Evolutionary conservation across 2,797 vertebrate genomes (phyloP), one percentile per base, ranked within the genome.

Genomic region (Mus spretus): DNA sequence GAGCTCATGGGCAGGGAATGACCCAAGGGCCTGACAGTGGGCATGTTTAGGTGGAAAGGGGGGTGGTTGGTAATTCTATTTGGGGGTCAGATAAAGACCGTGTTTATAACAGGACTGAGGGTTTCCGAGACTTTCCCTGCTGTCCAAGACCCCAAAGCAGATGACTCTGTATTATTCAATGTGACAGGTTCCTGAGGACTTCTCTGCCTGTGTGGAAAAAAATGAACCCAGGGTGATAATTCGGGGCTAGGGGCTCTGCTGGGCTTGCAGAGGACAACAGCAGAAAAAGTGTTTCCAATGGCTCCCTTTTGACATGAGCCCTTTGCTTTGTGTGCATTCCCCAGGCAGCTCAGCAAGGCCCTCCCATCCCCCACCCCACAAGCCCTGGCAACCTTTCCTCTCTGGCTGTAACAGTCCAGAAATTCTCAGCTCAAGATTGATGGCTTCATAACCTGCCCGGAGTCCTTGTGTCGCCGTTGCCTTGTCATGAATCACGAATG

Each of bases 351-450:
- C 89, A 79, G 89, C 94, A 88, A 92, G 94, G 84, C 90, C 14
- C 26, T 63, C 2, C 0, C 55, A 28, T 22, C 63, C 79, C 15
- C 24, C 40, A 1, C 0, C 44, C 24, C 61, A 47, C 78, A 37
- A 77, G 72, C 88, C 90, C 47, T 59, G 31, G 81, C 94, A 78
- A 75, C 92, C 91, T 95, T 90, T 95, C 47, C 90, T 96, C 80
- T 37, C 96, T 88, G 89, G 91, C 75, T 80, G 40, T 80, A 82
- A 85, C 97, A 57, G 91, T 97, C 86, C 40, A 55, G 94, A 97
- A 96, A 96, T 74, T 55, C 89, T 96, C 89, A 40, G 84, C 86
- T 93, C 88, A 96, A 96, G 98, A 98, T 95, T 93, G 97, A 98
- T 96, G 96, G 96, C 97, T 97, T 97, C 96, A 97, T 96, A 97